These are phyloP conservation scores for Acanthiza pusilla DNA, from an alignment of 2,797 vertebrate genomes.

Conservation along the genomic window DNA sequence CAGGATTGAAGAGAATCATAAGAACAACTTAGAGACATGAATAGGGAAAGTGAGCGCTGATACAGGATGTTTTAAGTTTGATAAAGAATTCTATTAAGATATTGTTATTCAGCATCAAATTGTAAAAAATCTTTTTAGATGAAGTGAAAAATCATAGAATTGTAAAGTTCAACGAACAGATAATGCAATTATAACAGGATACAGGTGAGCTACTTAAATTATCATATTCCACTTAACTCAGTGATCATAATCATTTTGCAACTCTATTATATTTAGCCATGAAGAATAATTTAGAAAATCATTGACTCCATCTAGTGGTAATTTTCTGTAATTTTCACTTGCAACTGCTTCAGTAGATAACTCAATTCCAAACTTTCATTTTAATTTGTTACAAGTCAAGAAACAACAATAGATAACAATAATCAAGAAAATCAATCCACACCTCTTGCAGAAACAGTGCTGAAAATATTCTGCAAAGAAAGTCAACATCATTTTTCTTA, in stretches of 20 bases:
- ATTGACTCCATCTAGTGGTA: slow-evolving; percentile 77
- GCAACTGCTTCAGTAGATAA: not conserved
- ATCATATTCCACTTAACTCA: slow-evolving; percentile 50
- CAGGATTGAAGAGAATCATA: not conserved
- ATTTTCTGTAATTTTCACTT: slow-evolving; percentile 33
- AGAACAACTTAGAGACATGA: not conserved
- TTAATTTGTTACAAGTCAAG: not conserved
- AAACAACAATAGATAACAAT: not conserved
- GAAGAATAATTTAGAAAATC: slow-evolving; percentile 66
- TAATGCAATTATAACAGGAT: slow-evolving; percentile 54
- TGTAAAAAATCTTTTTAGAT: slow-evolving; percentile 14
- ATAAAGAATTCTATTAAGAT: slow-evolving; percentile 34
- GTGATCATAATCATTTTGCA: slow-evolving; percentile 46
- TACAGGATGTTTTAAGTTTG: not conserved
- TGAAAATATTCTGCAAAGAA: not conserved
- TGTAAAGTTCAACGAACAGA: slow-evolving; percentile 28
- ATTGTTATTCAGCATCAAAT: not conserved
- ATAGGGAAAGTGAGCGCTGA: not conserved
- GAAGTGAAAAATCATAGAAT: slow-evolving; percentile 39
- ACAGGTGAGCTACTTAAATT: slow-evolving; percentile 63
- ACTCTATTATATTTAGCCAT: slow-evolving; percentile 1
- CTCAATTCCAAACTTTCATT: not conserved
- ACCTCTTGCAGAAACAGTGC: not conserved
- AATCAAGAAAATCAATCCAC: not conserved
- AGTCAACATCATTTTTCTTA: not conserved